Conservation (phyloP, 2,888 invertebrate species). For the Agrochola circellaris region DNA sequence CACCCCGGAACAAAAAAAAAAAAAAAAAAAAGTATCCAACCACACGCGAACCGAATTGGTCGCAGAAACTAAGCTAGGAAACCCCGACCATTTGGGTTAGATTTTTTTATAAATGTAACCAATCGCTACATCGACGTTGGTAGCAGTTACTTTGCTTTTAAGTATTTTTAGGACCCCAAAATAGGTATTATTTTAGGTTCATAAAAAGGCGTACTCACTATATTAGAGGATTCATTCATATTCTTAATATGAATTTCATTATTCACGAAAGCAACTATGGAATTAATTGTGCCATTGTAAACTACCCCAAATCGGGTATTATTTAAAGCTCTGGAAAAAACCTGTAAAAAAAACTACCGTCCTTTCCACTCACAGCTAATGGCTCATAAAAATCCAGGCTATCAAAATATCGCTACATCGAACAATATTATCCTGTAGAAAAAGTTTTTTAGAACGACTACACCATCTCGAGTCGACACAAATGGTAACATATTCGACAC, state of each 20-base stretch:
- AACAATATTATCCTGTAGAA: constrained; percentile 5
- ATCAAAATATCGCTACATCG: constrained; percentile 35
- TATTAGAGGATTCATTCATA: background rate
- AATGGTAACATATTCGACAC: constrained; percentile 31
- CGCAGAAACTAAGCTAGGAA: too few species aligned
- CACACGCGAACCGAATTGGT: too few species aligned
- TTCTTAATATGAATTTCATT: too few species aligned
- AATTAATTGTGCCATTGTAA: background rate
- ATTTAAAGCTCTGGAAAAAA: background rate
- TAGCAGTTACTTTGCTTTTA: background rate
- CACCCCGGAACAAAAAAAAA: too few species aligned
- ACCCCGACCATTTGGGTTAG: too few species aligned
- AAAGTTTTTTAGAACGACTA: constrained; percentile 12
- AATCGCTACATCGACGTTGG: background rate
- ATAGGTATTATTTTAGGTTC: background rate
- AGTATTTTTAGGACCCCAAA: background rate
- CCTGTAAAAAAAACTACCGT: background rate
- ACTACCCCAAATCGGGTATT: background rate
- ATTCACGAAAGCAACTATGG: background rate
- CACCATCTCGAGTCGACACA: constrained; percentile 29
- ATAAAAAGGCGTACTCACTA: background rate
- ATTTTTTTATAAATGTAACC: background rate
- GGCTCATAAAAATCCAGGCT: constrained; percentile 34
- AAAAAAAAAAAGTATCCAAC: too few species aligned
- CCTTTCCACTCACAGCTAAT: constrained; percentile 21